Percentiles rank a stretch among this genome's conserved stretches.
Conservation (phyloP, 1,140 invertebrate genomes). For the Polypedilum vanderplanki region DNA sequence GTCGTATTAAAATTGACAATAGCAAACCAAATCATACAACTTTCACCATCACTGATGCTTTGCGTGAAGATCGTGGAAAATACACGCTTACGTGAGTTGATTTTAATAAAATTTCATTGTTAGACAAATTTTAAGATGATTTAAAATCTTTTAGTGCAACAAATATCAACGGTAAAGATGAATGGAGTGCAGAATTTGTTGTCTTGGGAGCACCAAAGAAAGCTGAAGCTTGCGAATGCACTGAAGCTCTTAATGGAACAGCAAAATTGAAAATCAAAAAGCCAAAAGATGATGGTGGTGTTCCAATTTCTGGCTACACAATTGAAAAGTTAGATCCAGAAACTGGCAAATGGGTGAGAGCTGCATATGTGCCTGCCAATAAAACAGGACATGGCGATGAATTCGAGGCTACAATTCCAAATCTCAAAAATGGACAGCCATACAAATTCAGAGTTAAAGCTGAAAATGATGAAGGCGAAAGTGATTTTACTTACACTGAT, state of each 20-base stretch:
- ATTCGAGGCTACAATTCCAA: slow-evolving; percentile 69
- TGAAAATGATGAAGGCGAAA: slow-evolving; percentile 89
- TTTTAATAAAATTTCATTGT: no score
- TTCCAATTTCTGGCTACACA: slow-evolving; percentile 89
- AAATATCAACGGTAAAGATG: slow-evolving; percentile 83
- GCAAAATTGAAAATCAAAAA: slow-evolving; percentile 84
- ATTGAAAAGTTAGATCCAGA: slow-evolving; percentile 90
- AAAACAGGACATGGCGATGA: slow-evolving; percentile 56
- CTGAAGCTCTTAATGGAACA: slow-evolving; percentile 59
- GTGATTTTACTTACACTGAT: slow-evolving; percentile 28
- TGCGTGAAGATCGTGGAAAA: slow-evolving; percentile 82
- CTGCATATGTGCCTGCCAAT: slow-evolving; percentile 57
- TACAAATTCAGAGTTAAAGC: slow-evolving; percentile 96
- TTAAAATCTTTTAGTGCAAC: slow-evolving; percentile 49
- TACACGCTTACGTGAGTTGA: slow-evolving; percentile 63
- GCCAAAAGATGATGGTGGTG: slow-evolving; percentile 88
- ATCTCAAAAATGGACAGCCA: slow-evolving; percentile 81
- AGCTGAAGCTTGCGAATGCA: slow-evolving; percentile 45
- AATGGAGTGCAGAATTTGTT: slow-evolving; percentile 82
- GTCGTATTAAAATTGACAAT: slow-evolving; percentile 83
- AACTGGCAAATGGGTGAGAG: slow-evolving; percentile 83
- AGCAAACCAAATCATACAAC: slow-evolving; percentile 80
- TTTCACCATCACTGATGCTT: slow-evolving; percentile 73
- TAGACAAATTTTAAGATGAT: no score
- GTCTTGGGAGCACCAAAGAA: slow-evolving; percentile 82